phyloP scores from a whole-genome alignment of 2,797 vertebrate genomes.

The Heteromormyrus szaboi region DNA sequence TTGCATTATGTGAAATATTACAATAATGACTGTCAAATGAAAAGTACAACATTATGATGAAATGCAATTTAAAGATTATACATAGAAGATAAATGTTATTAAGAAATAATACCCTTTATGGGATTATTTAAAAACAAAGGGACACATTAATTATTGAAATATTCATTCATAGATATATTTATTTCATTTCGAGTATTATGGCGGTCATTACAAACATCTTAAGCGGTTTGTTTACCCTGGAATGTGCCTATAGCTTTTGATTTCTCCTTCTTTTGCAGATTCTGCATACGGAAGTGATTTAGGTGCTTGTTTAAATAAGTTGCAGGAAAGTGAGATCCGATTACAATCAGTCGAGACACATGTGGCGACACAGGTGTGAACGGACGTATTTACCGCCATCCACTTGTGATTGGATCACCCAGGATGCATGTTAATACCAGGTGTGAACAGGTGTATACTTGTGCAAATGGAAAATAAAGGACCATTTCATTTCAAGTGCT shows the following conservation, averaged over 20 bases:
- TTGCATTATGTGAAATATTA: background rate
- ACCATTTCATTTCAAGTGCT: background rate
- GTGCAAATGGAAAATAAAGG: background rate
- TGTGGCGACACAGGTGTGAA: background rate
- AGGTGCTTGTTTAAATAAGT: background rate
- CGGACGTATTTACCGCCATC: background rate
- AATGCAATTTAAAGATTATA: background rate
- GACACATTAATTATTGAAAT: background rate
- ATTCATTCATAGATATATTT: background rate
- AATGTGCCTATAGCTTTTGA: background rate
- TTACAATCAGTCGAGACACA: background rate
- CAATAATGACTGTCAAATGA: background rate
- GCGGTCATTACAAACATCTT: background rate
- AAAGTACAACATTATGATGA: background rate
- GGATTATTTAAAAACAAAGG: background rate
- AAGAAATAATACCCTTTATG: background rate
- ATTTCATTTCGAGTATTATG: background rate
- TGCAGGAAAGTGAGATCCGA: background rate
- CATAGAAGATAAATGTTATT: background rate
- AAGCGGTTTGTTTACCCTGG: background rate
- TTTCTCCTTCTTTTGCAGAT: too few species aligned
- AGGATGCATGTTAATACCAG: background rate
- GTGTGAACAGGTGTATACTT: background rate
- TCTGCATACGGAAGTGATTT: background rate
- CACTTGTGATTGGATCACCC: background rate